These are phyloP conservation scores for Hydraecia micacea DNA, from an alignment of 2,888 invertebrate species.

Conservation along the genomic window DNA sequence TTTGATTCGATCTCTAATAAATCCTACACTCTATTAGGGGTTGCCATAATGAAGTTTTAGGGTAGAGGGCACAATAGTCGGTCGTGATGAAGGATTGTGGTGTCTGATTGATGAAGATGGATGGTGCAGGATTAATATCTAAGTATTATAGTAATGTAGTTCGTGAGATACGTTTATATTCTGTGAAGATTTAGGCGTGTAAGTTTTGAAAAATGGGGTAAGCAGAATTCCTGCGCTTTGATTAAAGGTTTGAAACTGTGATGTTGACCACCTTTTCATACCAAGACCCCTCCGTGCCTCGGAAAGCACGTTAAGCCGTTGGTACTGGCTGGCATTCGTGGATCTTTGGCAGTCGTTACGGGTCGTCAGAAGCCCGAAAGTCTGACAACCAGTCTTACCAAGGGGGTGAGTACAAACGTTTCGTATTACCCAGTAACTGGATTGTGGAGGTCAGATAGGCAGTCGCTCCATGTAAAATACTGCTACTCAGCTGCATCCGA, in stretches of 20 bases:
- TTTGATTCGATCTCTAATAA: background rate
- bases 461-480: no score
- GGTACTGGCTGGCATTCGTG: no score
- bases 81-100: constrained; percentile 67
- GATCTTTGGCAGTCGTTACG: no score
- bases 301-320: no score
- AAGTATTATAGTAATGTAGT: constrained; percentile 46
- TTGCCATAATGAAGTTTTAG: constrained; percentile 70
- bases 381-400: no score
- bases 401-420: no score
- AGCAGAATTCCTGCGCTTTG: background rate
- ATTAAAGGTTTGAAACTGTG: background rate
- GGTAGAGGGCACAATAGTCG: constrained; percentile 67
- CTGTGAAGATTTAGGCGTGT: constrained; percentile 15
- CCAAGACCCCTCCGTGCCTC: no score
- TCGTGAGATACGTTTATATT: constrained; percentile 43
- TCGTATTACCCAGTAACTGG: no score
- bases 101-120: constrained; percentile 74
- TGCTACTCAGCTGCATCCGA: no score
- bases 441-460: no score
- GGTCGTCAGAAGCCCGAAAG: no score
- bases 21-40: constrained; percentile 41
- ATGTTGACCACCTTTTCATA: background rate
- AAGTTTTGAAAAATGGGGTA: background rate
- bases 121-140: constrained; percentile 55